Base-by-base conservation (phyloP, 2,888 invertebrate genomes). In the Rapana venosa region DNA sequence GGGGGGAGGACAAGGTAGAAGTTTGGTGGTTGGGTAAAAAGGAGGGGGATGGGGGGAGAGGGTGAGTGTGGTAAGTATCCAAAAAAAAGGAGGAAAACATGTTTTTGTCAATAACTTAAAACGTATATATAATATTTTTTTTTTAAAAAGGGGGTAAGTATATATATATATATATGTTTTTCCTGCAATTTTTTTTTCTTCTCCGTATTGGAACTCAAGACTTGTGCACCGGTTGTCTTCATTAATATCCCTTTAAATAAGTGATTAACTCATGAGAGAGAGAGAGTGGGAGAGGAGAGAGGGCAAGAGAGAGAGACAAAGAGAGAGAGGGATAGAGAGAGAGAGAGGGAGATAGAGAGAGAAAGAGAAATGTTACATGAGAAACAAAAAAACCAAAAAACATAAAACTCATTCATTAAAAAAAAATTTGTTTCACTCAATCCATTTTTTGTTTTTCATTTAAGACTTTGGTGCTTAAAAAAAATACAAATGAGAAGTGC, bases 211-310 rank as follows among this genome's bases (percentile, higher is more conserved):
- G 66, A 26, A 66, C 17, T 2, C n/a, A 1, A n/a, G 74, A n/a
- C n/a, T 13, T n/a, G 32, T 79, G 77, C 77, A 79, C 77, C 77
- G 77, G 77, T 79, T 32, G 77, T 79, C 77, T 79, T 79, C 77
- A 79, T 15, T 32, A 74, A 74, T 74, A n/a, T 74, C 74, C 74
- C 74, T 74, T 74, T 74, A 11, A 74, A 74, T 74, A 74, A 26
- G 74, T 26, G 74, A 26, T 74, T n/a, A 74, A 4, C 5, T 26
- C n/a, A 74, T n/a, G 74, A 74, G 74, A 74, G 74, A 74, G 74
- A 74, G 74, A 74, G 74, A 74, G 74, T 32, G 77, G 11, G 32
- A 77, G 77, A 32, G 77, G 47, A 47, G 47, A 47, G 47, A 47
- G 47, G 8, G 47, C 2, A 8, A 47, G 47, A 47, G 47, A 47